Evolutionary conservation across 2,888 invertebrate species (phyloP).

Genomic region (Perizoma flavofasciatum): DNA sequence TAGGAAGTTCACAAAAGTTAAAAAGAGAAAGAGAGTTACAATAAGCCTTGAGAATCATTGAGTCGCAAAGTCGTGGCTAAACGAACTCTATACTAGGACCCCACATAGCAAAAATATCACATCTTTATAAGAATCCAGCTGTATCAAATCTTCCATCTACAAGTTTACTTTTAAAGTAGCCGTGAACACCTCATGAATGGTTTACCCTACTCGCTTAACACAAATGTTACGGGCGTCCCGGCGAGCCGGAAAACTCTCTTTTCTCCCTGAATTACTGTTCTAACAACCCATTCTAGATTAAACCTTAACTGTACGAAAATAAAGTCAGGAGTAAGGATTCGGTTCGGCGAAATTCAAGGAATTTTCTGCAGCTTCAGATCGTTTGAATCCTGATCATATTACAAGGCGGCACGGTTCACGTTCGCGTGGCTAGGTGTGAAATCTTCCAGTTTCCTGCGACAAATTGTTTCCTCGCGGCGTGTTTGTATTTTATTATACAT

Average conservation of each 20-base stretch:
- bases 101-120: slow-evolving; percentile 11
- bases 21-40: too few relatives aligned
- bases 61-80: too few relatives aligned
- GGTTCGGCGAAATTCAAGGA: slow-evolving; percentile 70
- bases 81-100: too few relatives aligned
- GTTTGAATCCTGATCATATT: slow-evolving; percentile 56
- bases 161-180: slow-evolving; percentile 70
- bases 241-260: slow-evolving; percentile 82
- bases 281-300: slow-evolving; percentile 47
- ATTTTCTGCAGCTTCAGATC: slow-evolving; percentile 62
- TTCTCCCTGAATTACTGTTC: slow-evolving; percentile 78
- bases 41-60: too few relatives aligned
- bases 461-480: slow-evolving; percentile 83
- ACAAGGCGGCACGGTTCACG: slow-evolving; percentile 45
- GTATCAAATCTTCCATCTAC: slow-evolving; percentile 39
- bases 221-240: slow-evolving; percentile 81
- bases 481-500: slow-evolving; percentile 84
- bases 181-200: slow-evolving; percentile 76
- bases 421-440: slow-evolving; percentile 58
- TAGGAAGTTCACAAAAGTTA: too few relatives aligned
- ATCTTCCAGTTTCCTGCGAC: slow-evolving; percentile 82
- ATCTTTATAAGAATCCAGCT: slow-evolving; percentile 27
- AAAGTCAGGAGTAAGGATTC: slow-evolving; percentile 48
- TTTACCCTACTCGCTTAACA: slow-evolving; percentile 74
- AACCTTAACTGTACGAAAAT: slow-evolving; percentile 45